A percentile compares a stretch with the other conserved stretches of the same genome.
These are phyloP conservation scores for Agrochola lychnidis DNA, from an alignment of 2,888 invertebrate genomes.

Conservation along the genomic window DNA sequence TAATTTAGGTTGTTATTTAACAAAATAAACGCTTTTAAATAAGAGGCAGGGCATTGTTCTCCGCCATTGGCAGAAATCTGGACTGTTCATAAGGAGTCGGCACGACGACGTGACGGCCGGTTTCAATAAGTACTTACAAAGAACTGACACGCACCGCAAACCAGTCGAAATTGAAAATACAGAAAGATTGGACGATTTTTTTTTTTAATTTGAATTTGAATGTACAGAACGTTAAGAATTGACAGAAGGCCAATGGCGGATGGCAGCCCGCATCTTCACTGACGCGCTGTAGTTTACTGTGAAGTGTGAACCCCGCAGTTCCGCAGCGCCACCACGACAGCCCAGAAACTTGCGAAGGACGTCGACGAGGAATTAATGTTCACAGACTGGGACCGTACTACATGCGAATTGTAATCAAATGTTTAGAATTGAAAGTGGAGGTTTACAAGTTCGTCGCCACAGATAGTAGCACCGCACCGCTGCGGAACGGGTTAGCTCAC, in stretches of 20 bases:
- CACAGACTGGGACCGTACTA: background rate
- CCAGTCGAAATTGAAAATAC: background rate
- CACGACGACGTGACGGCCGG: background rate
- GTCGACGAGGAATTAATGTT: background rate
- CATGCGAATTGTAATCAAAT: background rate
- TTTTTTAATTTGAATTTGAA: no score
- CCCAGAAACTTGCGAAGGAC: background rate
- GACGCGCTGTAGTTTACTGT: background rate
- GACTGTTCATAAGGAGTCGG: background rate
- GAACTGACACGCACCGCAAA: background rate
- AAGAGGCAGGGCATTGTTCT: no score
- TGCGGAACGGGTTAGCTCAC: constrained; percentile 25
- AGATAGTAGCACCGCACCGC: background rate
- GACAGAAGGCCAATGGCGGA: background rate
- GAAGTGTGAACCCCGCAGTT: background rate
- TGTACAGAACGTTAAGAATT: background rate
- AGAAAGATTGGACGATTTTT: background rate
- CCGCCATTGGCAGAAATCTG: background rate
- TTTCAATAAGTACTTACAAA: background rate
- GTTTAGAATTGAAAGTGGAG: background rate
- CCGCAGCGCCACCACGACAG: background rate
- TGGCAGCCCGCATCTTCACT: background rate
- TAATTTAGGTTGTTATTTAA: background rate
- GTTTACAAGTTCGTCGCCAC: background rate
- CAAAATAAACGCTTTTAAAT: background rate